These are phyloP conservation scores for Alloplasta piceator DNA, from an alignment of 2,888 invertebrate species.

Conservation along the genomic window DNA sequence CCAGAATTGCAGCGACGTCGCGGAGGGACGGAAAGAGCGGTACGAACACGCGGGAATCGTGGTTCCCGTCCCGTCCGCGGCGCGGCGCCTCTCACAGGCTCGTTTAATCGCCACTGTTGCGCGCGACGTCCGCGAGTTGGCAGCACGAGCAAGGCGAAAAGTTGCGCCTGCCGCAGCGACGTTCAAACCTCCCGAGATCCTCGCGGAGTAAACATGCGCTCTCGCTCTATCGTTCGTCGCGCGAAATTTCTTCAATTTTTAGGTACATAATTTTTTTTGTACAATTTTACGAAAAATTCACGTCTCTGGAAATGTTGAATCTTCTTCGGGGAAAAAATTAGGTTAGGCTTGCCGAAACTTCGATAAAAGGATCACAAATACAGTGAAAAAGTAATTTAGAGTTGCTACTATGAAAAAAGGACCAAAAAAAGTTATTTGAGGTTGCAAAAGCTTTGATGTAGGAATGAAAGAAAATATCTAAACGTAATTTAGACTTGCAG, in stretches of 20 bases:
- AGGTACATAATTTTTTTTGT: too few relatives aligned
- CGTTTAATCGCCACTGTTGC: conserved; percentile 57
- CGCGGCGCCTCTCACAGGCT: conserved; percentile 66
- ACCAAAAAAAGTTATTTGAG: too few relatives aligned
- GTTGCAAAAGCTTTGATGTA: too few relatives aligned
- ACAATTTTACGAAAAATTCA: too few relatives aligned
- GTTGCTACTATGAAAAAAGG: too few relatives aligned
- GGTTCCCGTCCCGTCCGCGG: conserved; percentile 57
- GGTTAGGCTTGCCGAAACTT: too few relatives aligned
- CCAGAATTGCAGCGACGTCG: neutral
- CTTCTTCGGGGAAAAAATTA: too few relatives aligned
- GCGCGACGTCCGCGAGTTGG: conserved; percentile 75
- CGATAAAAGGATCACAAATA: too few relatives aligned
- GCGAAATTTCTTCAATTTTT: neutral
- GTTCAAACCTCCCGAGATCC: conserved; percentile 52
- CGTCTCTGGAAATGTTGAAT: too few relatives aligned
- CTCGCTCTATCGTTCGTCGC: conserved; percentile 3
- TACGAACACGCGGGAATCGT: conserved; percentile 47
- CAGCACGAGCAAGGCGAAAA: conserved; percentile 80
- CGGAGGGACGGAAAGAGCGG: neutral
- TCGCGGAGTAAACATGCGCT: conserved; percentile 25
- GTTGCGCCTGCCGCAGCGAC: conserved; percentile 9
- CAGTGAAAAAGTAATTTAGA: too few relatives aligned
- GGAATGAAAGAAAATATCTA: too few relatives aligned
- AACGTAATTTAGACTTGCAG: too few relatives aligned